phyloP scores from a whole-genome alignment of 2,113 vertebrate species.

The Cranoglanis bouderius region DNA sequence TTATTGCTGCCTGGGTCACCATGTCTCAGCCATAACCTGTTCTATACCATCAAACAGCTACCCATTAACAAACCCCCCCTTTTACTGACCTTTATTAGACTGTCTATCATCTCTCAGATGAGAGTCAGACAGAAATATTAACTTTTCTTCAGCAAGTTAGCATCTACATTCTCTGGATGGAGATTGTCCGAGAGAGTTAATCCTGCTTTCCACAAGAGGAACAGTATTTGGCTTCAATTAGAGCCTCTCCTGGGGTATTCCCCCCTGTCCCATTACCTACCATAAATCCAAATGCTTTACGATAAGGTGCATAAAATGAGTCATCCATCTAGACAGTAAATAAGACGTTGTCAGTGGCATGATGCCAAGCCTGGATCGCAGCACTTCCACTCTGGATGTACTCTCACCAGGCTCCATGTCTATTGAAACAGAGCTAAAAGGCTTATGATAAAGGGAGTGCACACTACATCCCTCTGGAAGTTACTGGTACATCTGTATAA shows the following conservation, averaged over 20 bases:
- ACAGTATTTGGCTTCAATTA: constrained; percentile 58
- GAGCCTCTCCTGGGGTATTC: constrained; percentile 70
- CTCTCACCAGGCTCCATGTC: constrained; percentile 59
- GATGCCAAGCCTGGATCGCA: constrained; percentile 66
- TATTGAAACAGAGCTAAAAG: constrained; percentile 71
- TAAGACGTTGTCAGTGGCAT: constrained; percentile 75
- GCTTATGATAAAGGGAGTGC: constrained; percentile 64
- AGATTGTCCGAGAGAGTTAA: constrained; percentile 20
- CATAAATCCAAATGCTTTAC: constrained; percentile 80
- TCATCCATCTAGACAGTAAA: constrained; percentile 79
- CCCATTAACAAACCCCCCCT: constrained; percentile 67
- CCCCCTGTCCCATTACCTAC: constrained; percentile 70
- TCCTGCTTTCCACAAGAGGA: constrained; percentile 48
- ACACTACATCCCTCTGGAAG: constrained; percentile 64
- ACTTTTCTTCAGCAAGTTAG: constrained; percentile 48
- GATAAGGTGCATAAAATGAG: constrained; percentile 79
- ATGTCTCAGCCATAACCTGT: constrained; percentile 64
- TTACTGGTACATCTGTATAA: constrained; percentile 4
- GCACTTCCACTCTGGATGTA: constrained; percentile 52
- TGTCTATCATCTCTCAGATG: constrained; percentile 63
- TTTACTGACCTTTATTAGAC: constrained; percentile 71
- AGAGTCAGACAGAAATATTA: constrained; percentile 66
- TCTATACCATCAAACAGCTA: constrained; percentile 65
- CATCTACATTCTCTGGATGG: constrained; percentile 57
- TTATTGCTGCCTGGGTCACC: constrained; percentile 60